These are phyloP conservation scores for Meloe dianella DNA, from an alignment of 2,888 invertebrate species.

Conservation along the genomic window DNA sequence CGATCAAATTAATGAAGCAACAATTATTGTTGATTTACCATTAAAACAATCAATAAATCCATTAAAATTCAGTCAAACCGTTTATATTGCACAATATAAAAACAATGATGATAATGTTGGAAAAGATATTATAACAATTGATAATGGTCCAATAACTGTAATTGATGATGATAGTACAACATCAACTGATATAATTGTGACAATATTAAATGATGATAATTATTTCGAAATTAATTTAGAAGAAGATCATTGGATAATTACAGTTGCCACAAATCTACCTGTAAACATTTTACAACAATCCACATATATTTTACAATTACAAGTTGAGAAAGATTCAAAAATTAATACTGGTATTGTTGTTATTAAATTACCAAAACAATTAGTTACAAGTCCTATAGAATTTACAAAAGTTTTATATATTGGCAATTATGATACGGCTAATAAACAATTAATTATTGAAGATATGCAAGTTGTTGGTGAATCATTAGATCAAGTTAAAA, in stretches of 20 bases:
- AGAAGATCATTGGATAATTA: conserved; percentile 18
- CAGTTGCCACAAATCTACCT: conserved; percentile 8
- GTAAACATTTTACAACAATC: conserved; percentile 6
- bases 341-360: conserved; percentile 32
- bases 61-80: too few species aligned
- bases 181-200: background rate
- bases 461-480: conserved; percentile 10
- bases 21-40: too few species aligned
- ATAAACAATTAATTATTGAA: conserved; percentile 12
- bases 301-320: conserved; percentile 22
- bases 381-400: background rate
- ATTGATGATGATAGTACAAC: conserved; percentile 11
- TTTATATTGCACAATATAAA: too few species aligned
- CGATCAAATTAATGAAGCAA: too few species aligned
- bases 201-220: conserved; percentile 23
- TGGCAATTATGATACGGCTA: conserved; percentile 23
- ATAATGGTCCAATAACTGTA: conserved; percentile 19
- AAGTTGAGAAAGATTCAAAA: conserved; percentile 23
- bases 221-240: conserved; percentile 13
- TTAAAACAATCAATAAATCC: too few species aligned
- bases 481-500: conserved; percentile 2
- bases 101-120: too few species aligned
- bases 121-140: background rate
- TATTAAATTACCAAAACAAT: conserved; percentile 32
- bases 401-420: conserved; percentile 29